Evolutionary conservation across 2,888 invertebrate species (phyloP).

Genomic region (Eulithis prunata): DNA sequence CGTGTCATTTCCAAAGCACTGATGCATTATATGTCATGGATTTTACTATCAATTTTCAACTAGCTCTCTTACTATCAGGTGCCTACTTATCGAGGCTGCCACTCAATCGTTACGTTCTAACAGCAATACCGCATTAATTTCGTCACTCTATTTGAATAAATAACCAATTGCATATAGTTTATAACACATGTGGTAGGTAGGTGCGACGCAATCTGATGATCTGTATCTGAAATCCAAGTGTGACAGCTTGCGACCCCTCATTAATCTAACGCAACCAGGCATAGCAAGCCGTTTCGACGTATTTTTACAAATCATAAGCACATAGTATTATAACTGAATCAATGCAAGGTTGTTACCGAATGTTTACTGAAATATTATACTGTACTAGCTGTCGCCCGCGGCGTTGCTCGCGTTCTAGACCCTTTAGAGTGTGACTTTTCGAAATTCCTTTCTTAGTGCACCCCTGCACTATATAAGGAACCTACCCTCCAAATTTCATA

Average conservation of each 20-base stretch:
- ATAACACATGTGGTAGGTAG: constrained; percentile 53
- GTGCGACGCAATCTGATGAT: constrained; percentile 61
- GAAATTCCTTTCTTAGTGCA: too few relatives aligned
- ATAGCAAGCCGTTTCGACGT: constrained; percentile 15
- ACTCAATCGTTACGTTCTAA: constrained; percentile 64
- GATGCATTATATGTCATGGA: too few relatives aligned
- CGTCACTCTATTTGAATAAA: constrained; percentile 80
- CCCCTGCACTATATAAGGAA: too few relatives aligned
- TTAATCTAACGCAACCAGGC: constrained; percentile 51
- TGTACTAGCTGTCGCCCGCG: too few relatives aligned
- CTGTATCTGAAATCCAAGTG: constrained; percentile 58
- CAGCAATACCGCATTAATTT: constrained; percentile 74
- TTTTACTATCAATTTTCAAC: neutral
- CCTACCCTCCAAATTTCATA: too few relatives aligned
- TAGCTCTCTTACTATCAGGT: constrained; percentile 32
- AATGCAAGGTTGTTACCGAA: constrained; percentile 4
- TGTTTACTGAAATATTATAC: constrained; percentile 19
- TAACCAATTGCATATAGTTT: constrained; percentile 73
- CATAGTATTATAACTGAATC: neutral
- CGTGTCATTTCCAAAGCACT: too few relatives aligned
- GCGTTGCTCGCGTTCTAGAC: too few relatives aligned
- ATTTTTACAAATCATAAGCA: constrained; percentile 4
- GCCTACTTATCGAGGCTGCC: constrained; percentile 43
- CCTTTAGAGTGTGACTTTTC: too few relatives aligned
- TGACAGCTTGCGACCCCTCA: constrained; percentile 59